These are phyloP conservation scores for Ciconia nigra DNA, from an alignment of 2,797 vertebrate species.

Conservation along the genomic window DNA sequence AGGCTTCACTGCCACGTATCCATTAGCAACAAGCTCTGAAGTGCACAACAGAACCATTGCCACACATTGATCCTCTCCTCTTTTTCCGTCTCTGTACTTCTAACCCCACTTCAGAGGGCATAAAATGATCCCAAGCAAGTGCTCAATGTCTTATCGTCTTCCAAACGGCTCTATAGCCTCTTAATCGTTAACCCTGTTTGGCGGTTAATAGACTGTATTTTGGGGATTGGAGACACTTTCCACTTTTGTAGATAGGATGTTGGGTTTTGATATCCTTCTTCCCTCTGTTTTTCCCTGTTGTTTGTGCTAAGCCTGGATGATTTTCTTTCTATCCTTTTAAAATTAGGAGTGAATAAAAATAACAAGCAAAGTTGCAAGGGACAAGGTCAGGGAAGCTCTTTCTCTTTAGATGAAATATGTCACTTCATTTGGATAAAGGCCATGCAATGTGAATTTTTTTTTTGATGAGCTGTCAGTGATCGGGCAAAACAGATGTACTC, in stretches of 20 bases:
- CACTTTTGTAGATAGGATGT: rapidly evolving
- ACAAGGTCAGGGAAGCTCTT: not conserved
- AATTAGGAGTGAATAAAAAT: not conserved
- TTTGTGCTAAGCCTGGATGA: not conserved
- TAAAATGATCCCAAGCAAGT: not conserved
- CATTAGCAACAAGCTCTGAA: not conserved
- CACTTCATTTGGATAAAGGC: slow-evolving; percentile 21
- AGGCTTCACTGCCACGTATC: not conserved
- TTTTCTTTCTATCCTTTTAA: not conserved
- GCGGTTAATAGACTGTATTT: not conserved
- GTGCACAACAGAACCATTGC: not conserved
- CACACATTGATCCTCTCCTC: rapidly evolving
- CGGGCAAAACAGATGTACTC: slow-evolving; percentile 49
- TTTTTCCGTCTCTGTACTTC: not conserved
- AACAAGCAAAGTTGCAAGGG: not conserved
- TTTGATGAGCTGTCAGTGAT: slow-evolving; percentile 17
- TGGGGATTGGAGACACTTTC: not conserved
- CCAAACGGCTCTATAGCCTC: not conserved
- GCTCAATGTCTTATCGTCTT: not conserved
- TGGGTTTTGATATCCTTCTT: not conserved
- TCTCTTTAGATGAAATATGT: not conserved
- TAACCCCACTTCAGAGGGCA: not conserved
- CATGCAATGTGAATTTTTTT: not conserved
- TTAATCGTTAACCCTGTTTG: not conserved
- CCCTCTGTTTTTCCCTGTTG: not conserved